Conservation (phyloP, 2,888 invertebrate species). For the Pristionchus exspectatus region DNA sequence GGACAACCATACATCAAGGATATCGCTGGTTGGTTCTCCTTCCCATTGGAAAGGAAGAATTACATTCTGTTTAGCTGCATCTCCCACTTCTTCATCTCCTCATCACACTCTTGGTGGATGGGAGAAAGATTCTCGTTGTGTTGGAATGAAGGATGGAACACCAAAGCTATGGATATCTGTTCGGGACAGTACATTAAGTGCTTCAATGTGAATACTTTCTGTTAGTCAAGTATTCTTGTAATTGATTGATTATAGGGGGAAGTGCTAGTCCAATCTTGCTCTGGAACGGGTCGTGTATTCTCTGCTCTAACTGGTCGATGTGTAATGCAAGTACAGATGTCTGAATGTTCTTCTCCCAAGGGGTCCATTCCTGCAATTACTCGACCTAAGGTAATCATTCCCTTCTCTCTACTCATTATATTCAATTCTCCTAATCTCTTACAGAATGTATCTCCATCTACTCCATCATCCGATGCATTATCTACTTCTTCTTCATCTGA, state of each 20-base stretch:
- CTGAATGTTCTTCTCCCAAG: neutral
- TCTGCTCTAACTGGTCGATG: constrained; percentile 27
- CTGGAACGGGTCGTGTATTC: neutral
- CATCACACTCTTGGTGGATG: neutral
- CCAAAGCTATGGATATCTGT: neutral
- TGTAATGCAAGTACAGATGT: constrained; percentile 1
- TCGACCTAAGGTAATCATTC: constrained; percentile 39
- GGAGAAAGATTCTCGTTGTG: constrained; percentile 24
- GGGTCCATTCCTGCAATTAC: constrained; percentile 6
- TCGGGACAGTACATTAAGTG: constrained; percentile 21
- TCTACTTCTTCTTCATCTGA: no score
- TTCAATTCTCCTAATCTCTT: neutral
- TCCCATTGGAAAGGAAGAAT: neutral
- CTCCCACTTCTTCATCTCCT: neutral
- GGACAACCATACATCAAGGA: constrained; percentile 47
- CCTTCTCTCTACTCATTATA: neutral
- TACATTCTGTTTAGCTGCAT: neutral
- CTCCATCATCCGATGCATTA: no score
- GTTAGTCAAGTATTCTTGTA: neutral
- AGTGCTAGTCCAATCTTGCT: neutral
- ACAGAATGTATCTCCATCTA: neutral
- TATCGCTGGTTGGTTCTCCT: neutral
- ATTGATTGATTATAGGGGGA: neutral
- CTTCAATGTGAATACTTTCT: neutral
- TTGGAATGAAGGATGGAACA: constrained; percentile 15